A percentile compares a stretch with the other conserved stretches of the same genome.
phyloP scores from a whole-genome alignment of 2,113 vertebrate species.

The Corvus hawaiiensis region DNA sequence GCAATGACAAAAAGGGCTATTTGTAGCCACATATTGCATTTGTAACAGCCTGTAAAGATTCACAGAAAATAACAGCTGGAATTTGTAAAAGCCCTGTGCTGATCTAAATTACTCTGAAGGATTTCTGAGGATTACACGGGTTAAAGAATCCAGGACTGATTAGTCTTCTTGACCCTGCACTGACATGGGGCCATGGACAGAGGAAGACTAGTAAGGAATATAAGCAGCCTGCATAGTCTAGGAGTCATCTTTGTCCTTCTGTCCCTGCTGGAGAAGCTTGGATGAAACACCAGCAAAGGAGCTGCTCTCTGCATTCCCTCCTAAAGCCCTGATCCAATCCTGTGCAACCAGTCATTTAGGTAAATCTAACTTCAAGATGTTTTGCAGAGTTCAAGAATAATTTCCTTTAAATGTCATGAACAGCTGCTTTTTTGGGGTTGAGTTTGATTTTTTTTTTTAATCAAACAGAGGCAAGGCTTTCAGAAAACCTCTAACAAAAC shows the following conservation, averaged over 20 bases:
- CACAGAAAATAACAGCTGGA: background rate
- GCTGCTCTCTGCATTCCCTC: background rate
- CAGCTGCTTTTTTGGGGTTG: background rate
- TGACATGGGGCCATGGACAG: background rate
- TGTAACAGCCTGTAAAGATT: background rate
- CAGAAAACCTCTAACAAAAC: background rate
- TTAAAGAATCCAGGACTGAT: background rate
- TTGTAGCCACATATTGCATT: background rate
- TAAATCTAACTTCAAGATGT: background rate
- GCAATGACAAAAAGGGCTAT: background rate
- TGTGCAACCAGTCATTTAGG: background rate
- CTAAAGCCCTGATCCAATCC: background rate
- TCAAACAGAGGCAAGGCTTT: background rate
- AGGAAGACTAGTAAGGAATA: background rate
- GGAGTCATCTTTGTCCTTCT: background rate
- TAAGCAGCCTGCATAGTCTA: background rate
- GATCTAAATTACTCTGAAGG: background rate
- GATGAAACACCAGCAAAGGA: background rate
- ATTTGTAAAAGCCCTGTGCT: background rate
- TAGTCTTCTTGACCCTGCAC: background rate
- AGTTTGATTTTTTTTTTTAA: background rate
- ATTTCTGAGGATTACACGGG: background rate
- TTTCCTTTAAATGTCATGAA: background rate
- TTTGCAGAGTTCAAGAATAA: background rate
- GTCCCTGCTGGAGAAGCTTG: background rate